Evolutionary conservation across 2,797 vertebrate genomes (phyloP).

Genomic region (Fringilla coelebs): DNA sequence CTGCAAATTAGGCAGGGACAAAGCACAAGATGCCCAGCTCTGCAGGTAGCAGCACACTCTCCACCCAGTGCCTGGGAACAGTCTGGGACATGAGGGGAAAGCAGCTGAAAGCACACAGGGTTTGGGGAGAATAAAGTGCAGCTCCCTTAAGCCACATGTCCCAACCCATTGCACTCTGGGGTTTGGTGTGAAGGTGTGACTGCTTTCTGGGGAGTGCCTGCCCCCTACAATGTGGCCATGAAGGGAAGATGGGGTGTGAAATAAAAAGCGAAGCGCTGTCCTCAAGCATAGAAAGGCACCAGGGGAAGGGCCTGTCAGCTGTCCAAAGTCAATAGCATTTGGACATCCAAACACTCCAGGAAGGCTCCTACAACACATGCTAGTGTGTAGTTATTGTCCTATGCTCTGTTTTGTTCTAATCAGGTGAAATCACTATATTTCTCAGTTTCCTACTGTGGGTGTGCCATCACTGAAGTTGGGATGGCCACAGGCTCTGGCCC

Average conservation of each 20-base stretch:
- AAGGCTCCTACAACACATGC: background rate
- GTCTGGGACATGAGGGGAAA: background rate
- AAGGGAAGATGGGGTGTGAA: background rate
- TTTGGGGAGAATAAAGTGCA: background rate
- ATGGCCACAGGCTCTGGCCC: background rate
- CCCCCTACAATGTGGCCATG: background rate
- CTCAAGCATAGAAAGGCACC: background rate
- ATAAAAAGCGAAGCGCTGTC: background rate
- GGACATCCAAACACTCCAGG: background rate
- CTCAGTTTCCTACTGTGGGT: background rate
- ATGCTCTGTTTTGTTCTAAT: background rate
- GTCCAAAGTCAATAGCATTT: background rate
- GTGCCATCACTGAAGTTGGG: background rate
- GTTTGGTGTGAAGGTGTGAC: background rate
- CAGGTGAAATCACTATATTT: background rate
- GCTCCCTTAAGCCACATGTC: background rate
- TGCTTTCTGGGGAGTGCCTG: background rate
- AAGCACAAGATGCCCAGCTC: background rate
- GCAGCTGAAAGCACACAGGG: background rate
- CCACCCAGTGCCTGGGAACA: background rate
- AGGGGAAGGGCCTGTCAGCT: accelerated
- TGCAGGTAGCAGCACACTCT: background rate
- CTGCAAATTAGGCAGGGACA: background rate
- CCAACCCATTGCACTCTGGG: background rate
- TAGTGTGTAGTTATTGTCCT: background rate